These are phyloP conservation scores for Promerops cafer DNA, from an alignment of 2,113 vertebrate species.

Conservation along the genomic window DNA sequence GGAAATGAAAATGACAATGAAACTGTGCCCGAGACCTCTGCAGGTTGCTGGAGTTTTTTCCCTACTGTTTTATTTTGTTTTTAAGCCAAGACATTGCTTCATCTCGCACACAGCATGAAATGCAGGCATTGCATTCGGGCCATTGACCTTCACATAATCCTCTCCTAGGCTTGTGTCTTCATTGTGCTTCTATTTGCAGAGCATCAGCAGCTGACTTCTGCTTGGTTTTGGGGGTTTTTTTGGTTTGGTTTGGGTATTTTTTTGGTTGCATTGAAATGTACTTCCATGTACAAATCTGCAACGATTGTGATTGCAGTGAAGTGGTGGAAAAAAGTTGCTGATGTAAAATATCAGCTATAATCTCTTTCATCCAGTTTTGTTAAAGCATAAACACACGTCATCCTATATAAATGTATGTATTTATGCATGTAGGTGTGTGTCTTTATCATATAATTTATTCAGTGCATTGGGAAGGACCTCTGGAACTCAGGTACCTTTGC, in stretches of 20 bases:
- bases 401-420: neutral
- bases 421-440: neutral
- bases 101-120: conserved; percentile 72
- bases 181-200: conserved; percentile 23
- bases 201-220: conserved; percentile 27
- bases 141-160: conserved; percentile 48
- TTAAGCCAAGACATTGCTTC: conserved; percentile 59
- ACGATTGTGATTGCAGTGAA: neutral
- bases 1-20: conserved; percentile 96
- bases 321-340: neutral
- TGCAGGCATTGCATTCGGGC: conserved; percentile 30
- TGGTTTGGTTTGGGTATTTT: neutral
- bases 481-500: neutral
- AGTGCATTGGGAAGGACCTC: neutral
- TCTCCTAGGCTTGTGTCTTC: conserved; percentile 53
- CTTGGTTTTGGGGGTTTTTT: neutral
- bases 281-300: neutral
- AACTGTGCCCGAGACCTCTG: conserved; percentile 83
- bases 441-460: neutral
- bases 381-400: neutral
- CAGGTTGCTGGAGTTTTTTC: conserved; percentile 89
- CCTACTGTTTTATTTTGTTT: conserved; percentile 64
- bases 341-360: neutral
- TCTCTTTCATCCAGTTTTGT: neutral
- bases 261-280: neutral